A percentile compares a stretch with the other conserved stretches of the same genome.
phyloP scores from a whole-genome alignment of 2,888 invertebrate species.

The Luperina testacea region DNA sequence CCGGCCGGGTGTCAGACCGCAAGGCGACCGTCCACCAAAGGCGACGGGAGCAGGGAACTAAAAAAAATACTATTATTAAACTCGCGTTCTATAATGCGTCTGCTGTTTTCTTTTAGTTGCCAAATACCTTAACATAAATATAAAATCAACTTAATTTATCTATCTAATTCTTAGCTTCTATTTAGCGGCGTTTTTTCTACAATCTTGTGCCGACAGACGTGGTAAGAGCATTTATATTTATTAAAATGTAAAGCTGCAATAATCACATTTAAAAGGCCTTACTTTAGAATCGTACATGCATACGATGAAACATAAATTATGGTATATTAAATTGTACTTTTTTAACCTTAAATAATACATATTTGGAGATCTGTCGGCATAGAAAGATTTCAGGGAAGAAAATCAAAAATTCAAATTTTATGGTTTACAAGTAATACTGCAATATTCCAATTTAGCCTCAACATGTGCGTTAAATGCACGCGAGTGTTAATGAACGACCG shows the following conservation, averaged over 20 bases:
- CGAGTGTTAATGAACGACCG: slow-evolving; percentile 22
- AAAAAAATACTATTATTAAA: slow-evolving; percentile 67
- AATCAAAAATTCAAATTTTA: slow-evolving; percentile 14
- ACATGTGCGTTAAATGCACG: slow-evolving; percentile 31
- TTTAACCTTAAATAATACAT: slow-evolving; percentile 19
- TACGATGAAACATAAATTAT: not conserved
- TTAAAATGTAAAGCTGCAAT: slow-evolving; percentile 5
- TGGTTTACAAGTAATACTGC: slow-evolving; percentile 35
- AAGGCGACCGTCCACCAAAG: slow-evolving; percentile 80
- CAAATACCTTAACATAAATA: slow-evolving; percentile 29
- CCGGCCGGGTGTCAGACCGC: slow-evolving; percentile 79
- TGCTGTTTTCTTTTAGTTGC: slow-evolving; percentile 27
- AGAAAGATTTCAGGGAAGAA: slow-evolving; percentile 12
- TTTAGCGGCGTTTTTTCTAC: slow-evolving; percentile 19
- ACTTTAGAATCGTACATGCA: slow-evolving; percentile 5
- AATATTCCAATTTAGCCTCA: slow-evolving; percentile 52
- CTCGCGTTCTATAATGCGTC: slow-evolving; percentile 27
- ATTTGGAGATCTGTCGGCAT: slow-evolving; percentile 33
- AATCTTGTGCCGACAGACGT: slow-evolving; percentile 37
- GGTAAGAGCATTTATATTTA: slow-evolving; percentile 6
- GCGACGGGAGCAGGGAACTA: slow-evolving; percentile 85
- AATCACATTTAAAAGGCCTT: slow-evolving; percentile 1
- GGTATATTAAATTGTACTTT: slow-evolving; percentile 55
- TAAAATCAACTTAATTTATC: slow-evolving; percentile 10
- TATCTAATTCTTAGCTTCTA: slow-evolving; percentile 31